phyloP scores from a whole-genome alignment of 1,140 invertebrate genomes.

The Helicoverpa armigera region DNA sequence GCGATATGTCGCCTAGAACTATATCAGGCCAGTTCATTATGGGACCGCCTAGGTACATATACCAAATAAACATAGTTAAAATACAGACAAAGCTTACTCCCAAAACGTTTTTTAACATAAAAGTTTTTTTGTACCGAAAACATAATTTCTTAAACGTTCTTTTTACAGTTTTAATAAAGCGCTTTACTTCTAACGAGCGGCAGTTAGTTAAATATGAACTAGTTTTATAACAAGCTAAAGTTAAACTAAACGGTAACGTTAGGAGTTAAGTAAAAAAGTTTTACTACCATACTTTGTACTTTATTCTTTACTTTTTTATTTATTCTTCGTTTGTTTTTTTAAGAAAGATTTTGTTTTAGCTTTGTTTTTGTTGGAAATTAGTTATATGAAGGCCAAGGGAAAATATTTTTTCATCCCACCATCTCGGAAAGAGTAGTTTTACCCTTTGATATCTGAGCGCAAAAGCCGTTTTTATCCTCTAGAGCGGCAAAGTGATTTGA shows the following conservation, averaged over 20 bases:
- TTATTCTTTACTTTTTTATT: not conserved
- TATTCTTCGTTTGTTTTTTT: constrained; percentile 3
- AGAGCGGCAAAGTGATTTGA: no score
- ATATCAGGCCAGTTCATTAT: no score
- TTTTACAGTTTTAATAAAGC: constrained; percentile 50
- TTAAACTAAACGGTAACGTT: constrained; percentile 9
- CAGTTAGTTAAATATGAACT: constrained; percentile 33
- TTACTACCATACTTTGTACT: not conserved
- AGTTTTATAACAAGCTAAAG: constrained; percentile 35
- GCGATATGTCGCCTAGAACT: no score
- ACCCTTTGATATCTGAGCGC: no score
- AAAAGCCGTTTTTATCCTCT: no score
- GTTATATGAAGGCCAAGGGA: not conserved
- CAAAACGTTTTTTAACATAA: no score
- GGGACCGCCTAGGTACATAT: no score
- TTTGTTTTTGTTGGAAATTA: not conserved
- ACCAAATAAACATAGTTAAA: no score
- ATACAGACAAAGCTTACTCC: no score
- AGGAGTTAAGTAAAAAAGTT: not conserved
- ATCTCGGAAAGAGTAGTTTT: no score
- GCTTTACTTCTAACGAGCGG: constrained; percentile 23
- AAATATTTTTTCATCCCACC: no score
- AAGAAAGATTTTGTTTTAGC: not conserved
- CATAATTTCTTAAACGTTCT: not conserved
- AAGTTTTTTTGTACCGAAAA: no score